Evolutionary conservation across 2,113 vertebrate genomes (phyloP).

Genomic region (Aspiorhynchus laticeps): DNA sequence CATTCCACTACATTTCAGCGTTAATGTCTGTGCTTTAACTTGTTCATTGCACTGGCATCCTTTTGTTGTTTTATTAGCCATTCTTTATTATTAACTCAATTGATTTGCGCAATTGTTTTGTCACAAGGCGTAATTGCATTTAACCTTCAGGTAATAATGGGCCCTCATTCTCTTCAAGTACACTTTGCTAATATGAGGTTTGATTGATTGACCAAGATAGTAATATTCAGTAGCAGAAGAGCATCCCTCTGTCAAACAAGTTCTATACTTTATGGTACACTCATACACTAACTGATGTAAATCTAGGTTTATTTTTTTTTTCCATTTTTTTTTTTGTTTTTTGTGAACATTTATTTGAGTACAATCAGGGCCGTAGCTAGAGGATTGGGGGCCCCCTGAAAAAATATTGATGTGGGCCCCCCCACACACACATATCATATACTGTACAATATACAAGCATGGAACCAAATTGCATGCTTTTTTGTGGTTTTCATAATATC

Average conservation of each 20-base stretch:
- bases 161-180: background rate
- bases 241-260: background rate
- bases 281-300: background rate
- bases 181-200: background rate
- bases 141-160: background rate
- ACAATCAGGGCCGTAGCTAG: too few species aligned
- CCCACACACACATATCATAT: too few species aligned
- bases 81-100: background rate
- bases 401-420: too few species aligned
- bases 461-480: too few species aligned
- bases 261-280: background rate
- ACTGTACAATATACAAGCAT: too few species aligned
- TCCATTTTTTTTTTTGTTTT: background rate
- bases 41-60: background rate
- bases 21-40: conserved; percentile 2
- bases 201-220: background rate
- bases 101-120: background rate
- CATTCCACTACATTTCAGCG: background rate
- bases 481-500: too few species aligned
- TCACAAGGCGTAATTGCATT: background rate
- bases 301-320: background rate
- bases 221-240: background rate
- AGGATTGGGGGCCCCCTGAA: too few species aligned
- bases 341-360: background rate
- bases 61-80: conserved; percentile 5